Base-by-base conservation (phyloP, 2,888 invertebrate genomes). In the Cryptocephalus primarius region DNA sequence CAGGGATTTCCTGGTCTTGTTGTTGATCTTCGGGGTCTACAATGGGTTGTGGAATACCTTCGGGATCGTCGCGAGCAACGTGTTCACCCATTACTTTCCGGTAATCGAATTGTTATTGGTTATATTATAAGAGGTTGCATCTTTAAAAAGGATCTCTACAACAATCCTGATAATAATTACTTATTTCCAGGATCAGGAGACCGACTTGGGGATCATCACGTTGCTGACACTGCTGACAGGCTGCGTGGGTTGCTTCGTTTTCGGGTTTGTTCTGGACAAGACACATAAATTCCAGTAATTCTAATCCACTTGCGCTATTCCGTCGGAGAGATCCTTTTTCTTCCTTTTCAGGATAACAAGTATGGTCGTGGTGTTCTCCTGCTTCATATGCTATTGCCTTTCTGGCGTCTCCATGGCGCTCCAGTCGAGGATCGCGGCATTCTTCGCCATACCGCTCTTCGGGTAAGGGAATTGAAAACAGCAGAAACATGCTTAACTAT, bases 191-290 rank as follows among this genome's bases (percentile, higher is more conserved):
- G 74, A 72, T 9, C 76, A 77, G 3, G 77, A 83, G 60, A 75
- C 77, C 55, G 85, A 88, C 59, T 86, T 86, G 0, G 95, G 95
- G n/a, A 78, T 85, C 50, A 88, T 95, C 57, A 92, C 93, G 0
- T 71, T 94, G 36, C 79, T 85, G 45, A 85, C 95, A 55, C 88
- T 95, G 1, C 45, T 51, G n/a, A 84, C 90, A 1, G 96, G 96
- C 22, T 90, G 95, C 81, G 63, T 83, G 9, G 95, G 95, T 1
- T 91, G 93, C 0, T 83, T 96, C 6, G 72, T 88, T 1, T 88
- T 89, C 58, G 96, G 96, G 8, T 73, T 89, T 45, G 75, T 91
- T 58, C 75, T 96, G 53, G 95, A 96, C 72, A 90, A 84, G 73
- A 46, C 46, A 4, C 46, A 46, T 13, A 42, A 78, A 60, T 96